These are phyloP conservation scores for Piliocolobus tephrosceles DNA, from an alignment of 2,113 vertebrate genomes.

Conservation along the genomic window DNA sequence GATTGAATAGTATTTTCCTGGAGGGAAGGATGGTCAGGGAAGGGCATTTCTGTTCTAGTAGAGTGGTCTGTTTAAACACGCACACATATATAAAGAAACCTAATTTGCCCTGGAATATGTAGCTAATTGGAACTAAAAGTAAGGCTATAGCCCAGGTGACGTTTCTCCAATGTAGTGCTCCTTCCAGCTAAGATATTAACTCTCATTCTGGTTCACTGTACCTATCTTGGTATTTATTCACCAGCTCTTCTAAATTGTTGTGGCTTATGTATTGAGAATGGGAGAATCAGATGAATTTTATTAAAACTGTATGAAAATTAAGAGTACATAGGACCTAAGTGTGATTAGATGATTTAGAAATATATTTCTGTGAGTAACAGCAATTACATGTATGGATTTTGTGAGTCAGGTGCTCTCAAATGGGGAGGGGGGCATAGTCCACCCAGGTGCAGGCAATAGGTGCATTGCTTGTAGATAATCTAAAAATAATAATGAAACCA, in stretches of 20 bases:
- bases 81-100: background rate
- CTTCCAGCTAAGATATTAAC: background rate
- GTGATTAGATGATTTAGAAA: background rate
- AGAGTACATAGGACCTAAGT: background rate
- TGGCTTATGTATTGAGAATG: background rate
- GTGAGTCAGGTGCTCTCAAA: background rate
- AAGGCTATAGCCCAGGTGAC: background rate
- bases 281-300: background rate
- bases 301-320: background rate
- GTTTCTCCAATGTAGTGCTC: no score
- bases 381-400: background rate
- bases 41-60: background rate
- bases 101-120: no score
- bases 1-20: background rate
- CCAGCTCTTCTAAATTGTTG: background rate
- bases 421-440: background rate
- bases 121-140: background rate
- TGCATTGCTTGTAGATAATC: background rate
- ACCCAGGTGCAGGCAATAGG: background rate
- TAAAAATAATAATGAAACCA: background rate
- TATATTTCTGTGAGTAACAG: background rate
- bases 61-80: background rate
- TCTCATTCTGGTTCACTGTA: background rate
- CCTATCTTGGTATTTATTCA: background rate
- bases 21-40: background rate